phyloP scores from a whole-genome alignment of 1,140 invertebrate genomes.

The Whitmania pigra region DNA sequence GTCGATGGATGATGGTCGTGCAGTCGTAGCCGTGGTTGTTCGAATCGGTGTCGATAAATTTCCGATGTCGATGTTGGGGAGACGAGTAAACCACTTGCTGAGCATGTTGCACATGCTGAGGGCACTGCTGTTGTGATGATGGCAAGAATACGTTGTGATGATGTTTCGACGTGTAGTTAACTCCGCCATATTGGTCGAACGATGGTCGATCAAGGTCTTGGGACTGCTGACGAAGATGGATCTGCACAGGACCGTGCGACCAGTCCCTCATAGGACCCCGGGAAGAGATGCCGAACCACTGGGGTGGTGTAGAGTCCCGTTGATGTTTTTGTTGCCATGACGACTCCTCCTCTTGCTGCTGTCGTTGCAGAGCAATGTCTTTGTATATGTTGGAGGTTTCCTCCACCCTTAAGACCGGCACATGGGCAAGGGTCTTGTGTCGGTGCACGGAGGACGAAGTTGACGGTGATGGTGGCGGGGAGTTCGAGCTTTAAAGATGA shows the following conservation, averaged over 20 bases:
- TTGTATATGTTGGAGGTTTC: conserved; percentile 13
- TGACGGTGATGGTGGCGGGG: background rate
- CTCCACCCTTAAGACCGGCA: background rate
- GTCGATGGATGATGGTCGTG: too few species aligned
- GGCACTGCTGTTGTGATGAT: background rate
- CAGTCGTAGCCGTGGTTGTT: too few species aligned
- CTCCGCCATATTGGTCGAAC: too few species aligned
- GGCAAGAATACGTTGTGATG: background rate
- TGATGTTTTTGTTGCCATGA: background rate
- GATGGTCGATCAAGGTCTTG: background rate
- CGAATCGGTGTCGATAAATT: too few species aligned
- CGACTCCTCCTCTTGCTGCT: background rate
- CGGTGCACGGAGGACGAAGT: background rate
- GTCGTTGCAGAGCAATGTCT: background rate
- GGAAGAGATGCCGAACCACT: too few species aligned
- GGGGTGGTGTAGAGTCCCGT: background rate
- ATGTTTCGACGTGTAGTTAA: background rate
- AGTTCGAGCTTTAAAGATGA: too few species aligned
- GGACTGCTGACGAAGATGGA: background rate
- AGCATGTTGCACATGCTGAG: background rate
- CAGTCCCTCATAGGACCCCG: too few species aligned
- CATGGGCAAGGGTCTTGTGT: background rate
- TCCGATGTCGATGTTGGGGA: background rate
- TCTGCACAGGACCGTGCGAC: background rate
- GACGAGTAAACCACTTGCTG: background rate